phyloP scores from a whole-genome alignment of 1,140 invertebrate genomes.

The Formica exsecta region DNA sequence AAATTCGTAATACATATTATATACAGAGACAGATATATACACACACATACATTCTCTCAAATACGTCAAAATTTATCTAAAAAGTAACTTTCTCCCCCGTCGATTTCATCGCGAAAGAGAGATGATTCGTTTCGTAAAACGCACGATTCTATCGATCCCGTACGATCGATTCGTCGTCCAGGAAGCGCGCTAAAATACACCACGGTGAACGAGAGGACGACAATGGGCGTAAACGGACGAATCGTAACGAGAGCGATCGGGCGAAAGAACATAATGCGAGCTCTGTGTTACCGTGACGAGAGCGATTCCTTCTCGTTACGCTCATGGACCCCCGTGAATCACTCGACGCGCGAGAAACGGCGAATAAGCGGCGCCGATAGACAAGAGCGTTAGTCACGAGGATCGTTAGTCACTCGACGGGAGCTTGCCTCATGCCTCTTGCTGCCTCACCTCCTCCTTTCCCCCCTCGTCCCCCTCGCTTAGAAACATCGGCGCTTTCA shows the following conservation, averaged over 20 bases:
- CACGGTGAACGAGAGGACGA: constrained; percentile 14
- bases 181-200: constrained; percentile 31
- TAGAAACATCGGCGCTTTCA: constrained; percentile 53
- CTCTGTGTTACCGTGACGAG: constrained; percentile 77
- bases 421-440: constrained; percentile 46
- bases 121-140: background rate
- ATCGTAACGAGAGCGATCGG: constrained; percentile 72
- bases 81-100: background rate
- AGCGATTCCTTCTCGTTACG: constrained; percentile 80
- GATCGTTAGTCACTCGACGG: constrained; percentile 75
- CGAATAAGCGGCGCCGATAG: constrained; percentile 79
- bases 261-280: constrained; percentile 79
- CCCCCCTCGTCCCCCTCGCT: too few relatives aligned
- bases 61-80: background rate
- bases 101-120: background rate
- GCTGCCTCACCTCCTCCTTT: background rate
- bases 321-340: constrained; percentile 79
- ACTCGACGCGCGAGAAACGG: constrained; percentile 77
- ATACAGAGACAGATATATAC: too few relatives aligned
- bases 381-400: constrained; percentile 76
- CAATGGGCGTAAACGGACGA: constrained; percentile 72
- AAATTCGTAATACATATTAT: too few relatives aligned
- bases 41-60: background rate
- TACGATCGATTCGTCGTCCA: constrained; percentile 19
- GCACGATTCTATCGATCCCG: background rate